Percentiles rank a stretch among this genome's conserved stretches.
Conservation (phyloP, 2,797 vertebrate species). For the Lindbergichthys nudifrons region DNA sequence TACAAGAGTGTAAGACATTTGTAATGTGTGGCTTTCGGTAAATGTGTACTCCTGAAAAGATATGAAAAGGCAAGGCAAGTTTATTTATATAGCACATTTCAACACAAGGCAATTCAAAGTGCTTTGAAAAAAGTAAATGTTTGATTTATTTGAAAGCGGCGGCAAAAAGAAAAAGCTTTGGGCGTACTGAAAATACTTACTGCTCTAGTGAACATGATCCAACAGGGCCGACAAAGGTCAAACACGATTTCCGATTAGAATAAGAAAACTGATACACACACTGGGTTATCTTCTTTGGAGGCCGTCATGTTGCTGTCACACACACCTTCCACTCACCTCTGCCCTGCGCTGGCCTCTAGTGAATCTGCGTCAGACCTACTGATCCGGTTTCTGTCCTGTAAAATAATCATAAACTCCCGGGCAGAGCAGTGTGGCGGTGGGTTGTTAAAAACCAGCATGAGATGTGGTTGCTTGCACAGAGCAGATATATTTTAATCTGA, state of each 20-base stretch:
- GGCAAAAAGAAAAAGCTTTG: too few relatives aligned
- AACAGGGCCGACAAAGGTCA: constrained; percentile 24
- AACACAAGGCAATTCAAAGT: too few relatives aligned
- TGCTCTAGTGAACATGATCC: constrained; percentile 1
- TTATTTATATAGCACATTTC: too few relatives aligned
- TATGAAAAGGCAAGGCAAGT: neutral
- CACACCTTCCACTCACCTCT: constrained; percentile 8
- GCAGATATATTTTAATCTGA: neutral
- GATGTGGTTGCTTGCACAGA: neutral
- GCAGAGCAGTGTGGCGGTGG: neutral
- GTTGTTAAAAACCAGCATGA: constrained; percentile 6
- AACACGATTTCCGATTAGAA: constrained; percentile 28
- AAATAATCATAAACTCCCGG: constrained; percentile 5
- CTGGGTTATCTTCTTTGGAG: constrained; percentile 30
- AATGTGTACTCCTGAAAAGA: neutral
- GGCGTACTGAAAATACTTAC: neutral
- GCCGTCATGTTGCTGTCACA: constrained; percentile 16
- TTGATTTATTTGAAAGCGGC: too few relatives aligned
- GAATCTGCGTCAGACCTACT: constrained; percentile 47
- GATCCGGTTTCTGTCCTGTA: constrained; percentile 33
- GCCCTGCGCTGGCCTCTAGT: constrained; percentile 30
- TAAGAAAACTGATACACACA: constrained; percentile 48
- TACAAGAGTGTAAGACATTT: neutral
- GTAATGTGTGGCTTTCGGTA: neutral
- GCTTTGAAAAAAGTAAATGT: too few relatives aligned